These are phyloP conservation scores for Pogonocichla stellata DNA, from an alignment of 2,113 vertebrate species.

Conservation along the genomic window DNA sequence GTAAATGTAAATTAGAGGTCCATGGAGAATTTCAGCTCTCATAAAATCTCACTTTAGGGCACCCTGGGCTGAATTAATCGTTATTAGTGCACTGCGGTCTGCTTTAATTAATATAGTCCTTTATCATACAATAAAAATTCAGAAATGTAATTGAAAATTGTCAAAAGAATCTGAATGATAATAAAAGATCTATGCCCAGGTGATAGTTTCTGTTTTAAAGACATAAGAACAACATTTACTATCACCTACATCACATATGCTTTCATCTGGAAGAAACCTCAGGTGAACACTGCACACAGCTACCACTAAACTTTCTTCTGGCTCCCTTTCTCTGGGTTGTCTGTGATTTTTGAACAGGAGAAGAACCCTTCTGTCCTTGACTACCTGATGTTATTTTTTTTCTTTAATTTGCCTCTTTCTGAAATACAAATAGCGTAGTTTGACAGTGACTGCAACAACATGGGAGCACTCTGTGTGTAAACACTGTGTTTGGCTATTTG, in stretches of 20 bases:
- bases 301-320: neutral
- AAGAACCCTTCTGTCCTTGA: neutral
- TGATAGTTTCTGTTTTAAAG: neutral
- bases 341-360: neutral
- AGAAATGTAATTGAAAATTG: constrained; percentile 41
- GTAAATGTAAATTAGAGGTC: constrained; percentile 44
- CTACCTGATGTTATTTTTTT: neutral
- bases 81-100: constrained; percentile 35
- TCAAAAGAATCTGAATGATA: constrained; percentile 7
- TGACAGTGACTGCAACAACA: neutral
- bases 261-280: neutral
- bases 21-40: constrained; percentile 18
- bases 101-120: constrained; percentile 53
- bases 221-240: neutral
- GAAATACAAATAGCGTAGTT: neutral
- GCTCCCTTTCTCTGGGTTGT: neutral
- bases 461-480: neutral
- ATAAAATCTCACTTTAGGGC: constrained; percentile 45
- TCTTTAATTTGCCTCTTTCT: neutral
- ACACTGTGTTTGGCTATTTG: neutral
- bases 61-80: neutral
- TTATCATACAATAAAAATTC: constrained; percentile 43
- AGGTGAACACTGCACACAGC: neutral
- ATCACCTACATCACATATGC: neutral
- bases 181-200: neutral